A percentile compares a stretch with the other conserved stretches of the same genome.
Evolutionary conservation across 2,797 vertebrate genomes (phyloP).

Genomic region (Scolopax bukidnonensis): DNA sequence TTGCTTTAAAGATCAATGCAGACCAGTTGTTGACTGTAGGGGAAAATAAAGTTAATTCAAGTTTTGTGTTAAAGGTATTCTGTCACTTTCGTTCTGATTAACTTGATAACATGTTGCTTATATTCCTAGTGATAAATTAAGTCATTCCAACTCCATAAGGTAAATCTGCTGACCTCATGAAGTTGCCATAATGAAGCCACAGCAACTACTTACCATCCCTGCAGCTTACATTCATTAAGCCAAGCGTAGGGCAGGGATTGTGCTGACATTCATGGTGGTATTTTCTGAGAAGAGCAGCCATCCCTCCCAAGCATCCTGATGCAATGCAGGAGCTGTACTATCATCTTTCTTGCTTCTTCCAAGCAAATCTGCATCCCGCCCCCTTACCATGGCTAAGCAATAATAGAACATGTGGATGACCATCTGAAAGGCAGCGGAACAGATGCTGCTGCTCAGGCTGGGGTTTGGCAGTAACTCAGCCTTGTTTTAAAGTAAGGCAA

Average conservation of each 20-base stretch:
- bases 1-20: slow-evolving; percentile 86
- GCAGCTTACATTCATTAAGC: background rate
- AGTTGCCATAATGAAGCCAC: background rate
- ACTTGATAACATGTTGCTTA: rapidly evolving
- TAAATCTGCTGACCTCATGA: background rate
- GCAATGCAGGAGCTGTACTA: rapidly evolving
- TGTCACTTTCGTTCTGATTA: slow-evolving; percentile 48
- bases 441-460: background rate
- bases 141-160: rapidly evolving
- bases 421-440: background rate
- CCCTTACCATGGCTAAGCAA: background rate
- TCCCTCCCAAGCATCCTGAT: background rate
- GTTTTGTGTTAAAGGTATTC: slow-evolving; percentile 80
- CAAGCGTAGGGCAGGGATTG: background rate
- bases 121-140: background rate
- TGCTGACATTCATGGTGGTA: background rate
- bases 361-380: background rate
- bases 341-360: background rate
- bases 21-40: slow-evolving; percentile 89
- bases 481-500: background rate
- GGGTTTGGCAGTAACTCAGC: background rate
- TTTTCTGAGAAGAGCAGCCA: background rate
- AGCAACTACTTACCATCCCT: background rate
- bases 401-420: background rate
- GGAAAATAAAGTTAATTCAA: slow-evolving; percentile 86